Evolutionary conservation across 2,888 invertebrate species (phyloP), one percentile per base, ranked within the genome.

Genomic region (Odontocolon sp.): DNA sequence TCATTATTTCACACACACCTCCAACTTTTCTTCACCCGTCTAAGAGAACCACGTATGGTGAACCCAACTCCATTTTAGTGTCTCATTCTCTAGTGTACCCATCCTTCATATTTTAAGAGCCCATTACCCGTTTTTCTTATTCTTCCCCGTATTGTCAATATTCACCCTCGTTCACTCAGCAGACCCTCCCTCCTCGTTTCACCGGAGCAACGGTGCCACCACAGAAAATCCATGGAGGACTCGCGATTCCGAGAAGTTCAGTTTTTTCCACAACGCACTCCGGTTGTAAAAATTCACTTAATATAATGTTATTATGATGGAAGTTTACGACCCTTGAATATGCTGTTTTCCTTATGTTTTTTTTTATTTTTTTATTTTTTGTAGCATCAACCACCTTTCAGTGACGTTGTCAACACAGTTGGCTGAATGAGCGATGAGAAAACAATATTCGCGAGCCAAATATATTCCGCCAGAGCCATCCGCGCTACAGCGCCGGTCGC

Each of bases 71-170:
- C 45, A 61, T 45, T 45, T 42, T 14, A 14, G 23, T 52, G 40
- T 16, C 28, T 61, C 33, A 52, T 52, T 31, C 52, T 70, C 54
- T 52, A 59, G 31, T n/a, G 28, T 47, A 23, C 9, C 23, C 28
- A 45, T 57, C 61, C 23, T 70, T 52, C 52, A 61, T 54, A 61
- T 70, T 70, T 61, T 42, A 54, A 54, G 70, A 61, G 42, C 61
- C 59, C 50, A 61, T 70, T 61, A 61, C 21, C 14, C 59, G 54
- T 70, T 61, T 70, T 70, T 40, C 42, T 70, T 42, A 61, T 61
- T 33, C 42, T 42, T 61, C 47, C 31, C 31, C 38, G 21, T 52
- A 31, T 23, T 42, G 61, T 61, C 70, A 61, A 70, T 61, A 42
- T 70, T 61, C 70, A 61, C 70, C 70, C 70, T 70, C 38, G 54